These are phyloP conservation scores for Grammomys dolichurus DNA, from an alignment of 2,113 vertebrate genomes.

Conservation along the genomic window DNA sequence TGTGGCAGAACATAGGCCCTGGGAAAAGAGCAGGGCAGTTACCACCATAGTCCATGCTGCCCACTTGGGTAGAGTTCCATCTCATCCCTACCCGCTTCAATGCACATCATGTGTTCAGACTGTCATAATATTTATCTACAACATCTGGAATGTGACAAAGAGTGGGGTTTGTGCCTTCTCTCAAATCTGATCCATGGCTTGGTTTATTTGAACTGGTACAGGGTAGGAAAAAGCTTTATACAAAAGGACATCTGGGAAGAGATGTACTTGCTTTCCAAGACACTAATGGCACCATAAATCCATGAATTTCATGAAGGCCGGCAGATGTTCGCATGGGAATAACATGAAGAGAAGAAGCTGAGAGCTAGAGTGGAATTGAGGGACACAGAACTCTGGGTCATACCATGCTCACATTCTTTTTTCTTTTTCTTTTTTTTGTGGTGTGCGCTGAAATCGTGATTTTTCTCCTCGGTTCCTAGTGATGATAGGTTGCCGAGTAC, in stretches of 20 bases:
- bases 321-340: conserved; percentile 57
- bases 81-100: not conserved
- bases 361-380: conserved; percentile 8
- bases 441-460: not conserved
- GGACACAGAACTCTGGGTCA: not conserved
- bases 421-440: not conserved
- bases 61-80: conserved; percentile 16
- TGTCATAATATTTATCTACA: conserved; percentile 80
- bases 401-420: not conserved
- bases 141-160: conserved; percentile 73
- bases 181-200: conserved; percentile 69
- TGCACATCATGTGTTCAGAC: conserved; percentile 44
- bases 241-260: conserved; percentile 77
- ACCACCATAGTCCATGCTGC: not conserved
- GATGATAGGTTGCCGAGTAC: accelerated
- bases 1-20: not conserved
- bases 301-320: conserved; percentile 36
- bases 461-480: not conserved
- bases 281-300: conserved; percentile 66
- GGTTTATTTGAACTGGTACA: conserved; percentile 79
- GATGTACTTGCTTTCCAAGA: conserved; percentile 68
- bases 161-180: conserved; percentile 58
- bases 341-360: not conserved
- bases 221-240: conserved; percentile 70
- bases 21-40: not conserved